phyloP scores from a whole-genome alignment of 53 echinoderm and acorn worm genomes.

The Arbacia lixula region DNA sequence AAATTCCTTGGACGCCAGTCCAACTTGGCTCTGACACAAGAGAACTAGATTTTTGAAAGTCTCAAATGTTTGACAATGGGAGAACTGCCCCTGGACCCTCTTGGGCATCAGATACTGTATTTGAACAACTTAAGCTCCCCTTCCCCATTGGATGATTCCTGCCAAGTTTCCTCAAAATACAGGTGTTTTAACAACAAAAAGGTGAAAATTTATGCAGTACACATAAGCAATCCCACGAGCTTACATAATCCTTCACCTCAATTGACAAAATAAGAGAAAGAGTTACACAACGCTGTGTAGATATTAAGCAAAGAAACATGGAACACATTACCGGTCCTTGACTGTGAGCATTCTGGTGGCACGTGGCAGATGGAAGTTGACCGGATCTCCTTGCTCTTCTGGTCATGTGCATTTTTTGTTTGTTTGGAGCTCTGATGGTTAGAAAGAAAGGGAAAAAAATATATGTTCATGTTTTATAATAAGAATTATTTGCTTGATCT shows the following conservation, averaged over 20 bases:
- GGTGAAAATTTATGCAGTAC: background rate
- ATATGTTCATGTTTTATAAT: too few relatives aligned
- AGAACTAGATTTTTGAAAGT: too few relatives aligned
- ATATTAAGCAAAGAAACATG: background rate
- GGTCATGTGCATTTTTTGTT: background rate
- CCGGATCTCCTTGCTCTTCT: background rate
- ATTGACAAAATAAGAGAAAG: background rate
- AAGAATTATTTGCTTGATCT: too few relatives aligned
- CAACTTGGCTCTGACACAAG: too few relatives aligned
- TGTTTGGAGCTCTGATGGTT: background rate
- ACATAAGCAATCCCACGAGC: background rate
- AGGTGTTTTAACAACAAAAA: background rate
- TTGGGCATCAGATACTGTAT: too few relatives aligned
- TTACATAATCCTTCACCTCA: background rate
- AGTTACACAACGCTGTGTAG: background rate
- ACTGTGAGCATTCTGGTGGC: conserved; percentile 6
- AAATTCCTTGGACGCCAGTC: too few relatives aligned
- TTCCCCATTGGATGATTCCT: too few relatives aligned
- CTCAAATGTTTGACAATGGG: too few relatives aligned
- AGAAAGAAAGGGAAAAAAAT: too few relatives aligned
- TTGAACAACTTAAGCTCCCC: too few relatives aligned
- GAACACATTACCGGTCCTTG: background rate
- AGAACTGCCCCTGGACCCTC: too few relatives aligned
- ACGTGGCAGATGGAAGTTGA: background rate
- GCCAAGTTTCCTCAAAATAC: too few relatives aligned